Conservation (phyloP, 2,797 vertebrate genomes). For the Ctenopoma kingsleyae region DNA sequence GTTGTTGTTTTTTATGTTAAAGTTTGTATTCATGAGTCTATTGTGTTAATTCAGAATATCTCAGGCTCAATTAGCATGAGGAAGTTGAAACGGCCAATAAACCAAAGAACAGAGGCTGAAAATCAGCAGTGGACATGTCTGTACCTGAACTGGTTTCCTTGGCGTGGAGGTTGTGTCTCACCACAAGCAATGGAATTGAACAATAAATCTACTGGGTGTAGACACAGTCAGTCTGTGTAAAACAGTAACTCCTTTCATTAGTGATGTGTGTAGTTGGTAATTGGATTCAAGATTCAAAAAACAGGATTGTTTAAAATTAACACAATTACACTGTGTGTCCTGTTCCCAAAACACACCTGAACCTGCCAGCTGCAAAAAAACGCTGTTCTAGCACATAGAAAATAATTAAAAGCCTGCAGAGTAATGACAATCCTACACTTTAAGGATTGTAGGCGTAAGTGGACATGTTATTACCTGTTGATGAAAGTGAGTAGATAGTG, state of each 20-base stretch:
- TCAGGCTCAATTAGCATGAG: background rate
- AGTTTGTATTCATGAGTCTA: background rate
- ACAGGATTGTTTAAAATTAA: background rate
- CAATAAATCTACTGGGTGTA: conserved; percentile 29
- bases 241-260: background rate
- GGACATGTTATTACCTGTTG: conserved; percentile 21
- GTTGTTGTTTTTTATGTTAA: background rate
- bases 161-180: conserved; percentile 31
- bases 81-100: background rate
- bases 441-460: background rate
- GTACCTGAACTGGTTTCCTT: conserved; percentile 33
- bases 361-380: background rate
- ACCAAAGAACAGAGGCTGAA: background rate
- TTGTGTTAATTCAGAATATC: conserved; percentile 2
- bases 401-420: conserved; percentile 14
- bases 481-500: background rate
- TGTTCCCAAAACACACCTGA: background rate
- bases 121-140: conserved; percentile 40
- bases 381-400: background rate
- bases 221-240: background rate
- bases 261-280: background rate
- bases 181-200: conserved; percentile 15
- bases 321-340: background rate
- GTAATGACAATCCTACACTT: conserved; percentile 7
- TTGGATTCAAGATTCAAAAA: too few species aligned